These are phyloP conservation scores for Matsumyia berberina DNA, from an alignment of 2,888 invertebrate genomes.

Conservation along the genomic window DNA sequence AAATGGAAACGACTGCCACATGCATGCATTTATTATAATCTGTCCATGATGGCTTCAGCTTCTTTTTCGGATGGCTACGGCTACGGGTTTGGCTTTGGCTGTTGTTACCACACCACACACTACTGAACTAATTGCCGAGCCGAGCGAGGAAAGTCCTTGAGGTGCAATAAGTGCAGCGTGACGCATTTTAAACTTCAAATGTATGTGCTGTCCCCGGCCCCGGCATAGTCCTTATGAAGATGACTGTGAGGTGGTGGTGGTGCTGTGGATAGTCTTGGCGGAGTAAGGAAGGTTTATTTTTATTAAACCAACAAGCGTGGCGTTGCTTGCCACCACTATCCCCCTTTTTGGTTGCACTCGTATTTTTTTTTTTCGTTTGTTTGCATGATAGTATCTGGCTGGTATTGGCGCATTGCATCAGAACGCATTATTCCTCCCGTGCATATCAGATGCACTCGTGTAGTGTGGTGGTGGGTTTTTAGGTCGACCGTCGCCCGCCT, in stretches of 20 bases:
- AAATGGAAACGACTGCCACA: conserved; percentile 43
- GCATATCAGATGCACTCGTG: conserved; percentile 1
- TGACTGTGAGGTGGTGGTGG: background rate
- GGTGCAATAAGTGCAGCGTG: conserved; percentile 79
- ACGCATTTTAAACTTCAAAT: conserved; percentile 74
- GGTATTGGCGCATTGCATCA: conserved; percentile 62
- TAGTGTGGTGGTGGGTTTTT: conserved; percentile 33
- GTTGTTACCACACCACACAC: conserved; percentile 70
- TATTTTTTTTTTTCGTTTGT: conserved; percentile 6
- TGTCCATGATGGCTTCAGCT: conserved; percentile 51
- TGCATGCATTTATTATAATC: conserved; percentile 46
- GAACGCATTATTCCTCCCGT: conserved; percentile 32
- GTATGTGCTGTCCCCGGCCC: background rate
- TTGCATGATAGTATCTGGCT: conserved; percentile 24
- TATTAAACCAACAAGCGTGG: conserved; percentile 22
- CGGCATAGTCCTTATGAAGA: conserved; percentile 13
- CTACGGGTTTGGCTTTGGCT: conserved; percentile 51
- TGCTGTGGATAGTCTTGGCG: conserved; percentile 8
- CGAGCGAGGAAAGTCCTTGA: conserved; percentile 80
- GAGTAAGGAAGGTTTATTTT: conserved; percentile 18
- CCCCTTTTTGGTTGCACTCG: conserved; percentile 8
- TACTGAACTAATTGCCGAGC: conserved; percentile 78
- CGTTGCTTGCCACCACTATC: conserved; percentile 16
- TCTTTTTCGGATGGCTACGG: conserved; percentile 42
- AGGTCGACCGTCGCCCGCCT: conserved; percentile 34